Percentiles rank a stretch among this genome's conserved stretches.
These are phyloP conservation scores for Copsychus sechellarum DNA, from an alignment of 2,113 vertebrate genomes.

Conservation along the genomic window DNA sequence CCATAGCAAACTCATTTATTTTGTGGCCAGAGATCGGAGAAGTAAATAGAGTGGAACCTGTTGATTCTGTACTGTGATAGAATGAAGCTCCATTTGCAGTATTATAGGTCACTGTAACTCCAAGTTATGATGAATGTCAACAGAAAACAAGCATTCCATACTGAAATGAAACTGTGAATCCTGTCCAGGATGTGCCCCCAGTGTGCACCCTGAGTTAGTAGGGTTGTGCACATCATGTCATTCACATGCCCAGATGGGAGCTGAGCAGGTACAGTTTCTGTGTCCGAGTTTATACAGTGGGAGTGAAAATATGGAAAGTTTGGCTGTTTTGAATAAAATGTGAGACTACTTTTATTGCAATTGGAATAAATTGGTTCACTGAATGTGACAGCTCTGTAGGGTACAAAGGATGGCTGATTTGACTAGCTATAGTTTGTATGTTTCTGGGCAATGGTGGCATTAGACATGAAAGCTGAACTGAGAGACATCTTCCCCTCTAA, in stretches of 20 bases:
- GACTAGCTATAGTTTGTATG: conserved; percentile 1
- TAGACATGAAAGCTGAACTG: conserved; percentile 34
- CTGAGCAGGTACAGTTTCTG: neutral
- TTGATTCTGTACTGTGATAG: neutral
- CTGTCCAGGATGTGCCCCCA: neutral
- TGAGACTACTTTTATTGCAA: neutral
- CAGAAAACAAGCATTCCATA: neutral
- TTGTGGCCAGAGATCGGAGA: conserved; percentile 6
- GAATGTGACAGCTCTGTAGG: conserved; percentile 19
- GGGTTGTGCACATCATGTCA: neutral
- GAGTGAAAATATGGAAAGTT: neutral
- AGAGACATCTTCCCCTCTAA: neutral
- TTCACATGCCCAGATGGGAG: neutral
- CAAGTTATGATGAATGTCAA: neutral
- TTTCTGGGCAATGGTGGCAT: conserved; percentile 24
- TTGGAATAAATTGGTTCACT: conserved; percentile 7
- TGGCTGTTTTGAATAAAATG: neutral
- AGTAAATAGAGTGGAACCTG: conserved; percentile 7
- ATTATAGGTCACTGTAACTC: neutral
- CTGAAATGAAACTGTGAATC: neutral
- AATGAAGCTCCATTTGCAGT: conserved; percentile 6
- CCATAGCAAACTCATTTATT: conserved; percentile 44
- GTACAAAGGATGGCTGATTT: conserved; percentile 1
- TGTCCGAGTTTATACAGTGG: neutral
- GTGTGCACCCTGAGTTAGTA: neutral